phyloP scores from a whole-genome alignment of 1,140 invertebrate genomes.

The Drosophila pachea region DNA sequence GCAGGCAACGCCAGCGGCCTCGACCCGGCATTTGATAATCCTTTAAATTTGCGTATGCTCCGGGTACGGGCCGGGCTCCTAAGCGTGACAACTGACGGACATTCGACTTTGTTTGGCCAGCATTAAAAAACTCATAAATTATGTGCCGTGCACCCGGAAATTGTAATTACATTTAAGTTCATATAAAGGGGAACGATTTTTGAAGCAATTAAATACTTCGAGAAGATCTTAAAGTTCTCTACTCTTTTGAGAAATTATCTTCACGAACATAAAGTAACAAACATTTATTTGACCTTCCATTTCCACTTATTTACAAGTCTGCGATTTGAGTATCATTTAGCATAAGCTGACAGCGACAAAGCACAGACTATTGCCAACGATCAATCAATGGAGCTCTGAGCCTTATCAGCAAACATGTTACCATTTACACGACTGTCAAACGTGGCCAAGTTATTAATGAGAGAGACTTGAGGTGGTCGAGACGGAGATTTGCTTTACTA shows the following conservation, averaged over 20 bases:
- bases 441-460: slow-evolving; percentile 23
- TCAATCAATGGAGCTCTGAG: slow-evolving; percentile 37
- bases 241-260: too few relatives aligned
- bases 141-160: slow-evolving; percentile 19
- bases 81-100: slow-evolving; percentile 50
- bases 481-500: not conserved
- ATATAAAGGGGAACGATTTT: not conserved
- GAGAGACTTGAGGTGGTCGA: slow-evolving; percentile 2
- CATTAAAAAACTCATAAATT: slow-evolving; percentile 50
- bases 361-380: slow-evolving; percentile 34
- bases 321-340: slow-evolving; percentile 21
- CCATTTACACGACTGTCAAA: slow-evolving; percentile 35
- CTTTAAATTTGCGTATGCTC: slow-evolving; percentile 64
- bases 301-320: not conserved
- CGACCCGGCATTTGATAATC: slow-evolving; percentile 60
- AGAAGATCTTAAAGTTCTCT: too few relatives aligned
- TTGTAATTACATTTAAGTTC: slow-evolving; percentile 10
- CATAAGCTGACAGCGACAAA: slow-evolving; percentile 58
- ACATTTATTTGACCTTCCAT: slow-evolving; percentile 15
- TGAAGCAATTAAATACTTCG: not conserved
- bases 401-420: slow-evolving; percentile 23
- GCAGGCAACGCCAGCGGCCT: slow-evolving; percentile 10
- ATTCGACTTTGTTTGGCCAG: slow-evolving; percentile 58
- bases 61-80: not conserved
- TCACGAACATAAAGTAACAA: too few relatives aligned